Percentiles rank a stretch among this genome's conserved stretches.
phyloP scores from a whole-genome alignment of 2,113 vertebrate genomes.

The Tamias sibiricus region DNA sequence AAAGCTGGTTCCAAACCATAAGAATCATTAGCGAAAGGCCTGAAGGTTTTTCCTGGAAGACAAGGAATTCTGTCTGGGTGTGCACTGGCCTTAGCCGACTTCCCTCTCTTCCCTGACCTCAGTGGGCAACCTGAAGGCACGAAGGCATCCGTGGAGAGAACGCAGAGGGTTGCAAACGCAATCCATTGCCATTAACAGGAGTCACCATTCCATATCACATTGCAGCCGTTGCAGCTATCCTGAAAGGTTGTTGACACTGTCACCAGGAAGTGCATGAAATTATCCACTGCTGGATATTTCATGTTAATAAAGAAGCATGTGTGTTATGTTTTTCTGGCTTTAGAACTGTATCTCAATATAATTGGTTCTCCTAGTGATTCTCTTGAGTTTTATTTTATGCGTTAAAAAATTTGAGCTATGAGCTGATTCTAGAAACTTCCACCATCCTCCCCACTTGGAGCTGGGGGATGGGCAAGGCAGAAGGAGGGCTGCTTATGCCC shows the following conservation, averaged over 20 bases:
- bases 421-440: slow-evolving; percentile 47
- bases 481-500: not conserved
- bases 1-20: not conserved
- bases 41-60: slow-evolving; percentile 17
- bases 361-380: not conserved
- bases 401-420: not conserved
- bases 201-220: accelerated
- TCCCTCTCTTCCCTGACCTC: not conserved
- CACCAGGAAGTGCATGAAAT: not conserved
- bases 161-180: not conserved
- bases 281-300: not conserved
- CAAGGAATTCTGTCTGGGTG: not conserved
- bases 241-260: not conserved
- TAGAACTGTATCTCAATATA: not conserved
- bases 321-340: not conserved
- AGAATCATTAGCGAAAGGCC: not conserved
- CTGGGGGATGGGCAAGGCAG: slow-evolving; percentile 32
- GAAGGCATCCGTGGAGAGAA: not conserved
- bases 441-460: not conserved
- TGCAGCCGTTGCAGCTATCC: accelerated
- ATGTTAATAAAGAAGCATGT: not conserved
- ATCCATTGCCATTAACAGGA: not conserved
- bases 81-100: not conserved
- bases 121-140: not conserved
- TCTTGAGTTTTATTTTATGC: not conserved